Base-by-base conservation (phyloP, 64 coral and sea anemone species). In the Stichodactyla mertensii region DNA sequence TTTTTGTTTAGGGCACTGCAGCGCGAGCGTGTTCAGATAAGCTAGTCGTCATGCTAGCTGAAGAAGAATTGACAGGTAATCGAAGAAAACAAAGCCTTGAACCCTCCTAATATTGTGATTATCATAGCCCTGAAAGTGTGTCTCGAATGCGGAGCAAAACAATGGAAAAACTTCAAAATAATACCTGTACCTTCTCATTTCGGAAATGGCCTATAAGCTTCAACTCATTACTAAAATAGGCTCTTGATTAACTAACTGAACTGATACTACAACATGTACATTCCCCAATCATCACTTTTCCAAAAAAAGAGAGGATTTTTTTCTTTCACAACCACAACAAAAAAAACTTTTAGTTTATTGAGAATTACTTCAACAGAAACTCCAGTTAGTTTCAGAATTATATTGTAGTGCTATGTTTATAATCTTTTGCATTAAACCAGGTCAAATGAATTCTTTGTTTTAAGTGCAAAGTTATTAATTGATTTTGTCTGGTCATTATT, bases 131-230 rank as follows among this genome's bases (percentile, higher is more conserved):
- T n/a, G 53, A 22, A 55, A 81, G 78, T 81, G 78, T 81, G 78
- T 55, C 78, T 52, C 36, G 36, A 18, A 81, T 53, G 18, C 52
- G 1, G 45, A 55, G 78, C 16, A 55, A 81, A 55, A 81, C 78
- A 81, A 81, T 53, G 54, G 22, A 74, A 74, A 74, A 26, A 74
- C 69, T 27, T 74, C 24, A 74, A 74, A 74, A 70, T 70, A 74
- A 74, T 74, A 28, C 20, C 24, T 74, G 69, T 74, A 27, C 5
- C 69, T 26, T 28, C 69, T 74, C 69, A 74, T 10, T 74, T 74
- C 69, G 69, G 69, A 74, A 74, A 74, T 74, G 69, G 24, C 24
- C 69, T 23, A 74, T 27, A 74, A 26, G 27, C 24, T 10, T 27
- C 6, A 74, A 31, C 8, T 74, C 69, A 74, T 31, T 74, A 31